These are phyloP conservation scores for Helicolenus hilgendorfi DNA, from an alignment of 2,797 vertebrate species.

Conservation along the genomic window DNA sequence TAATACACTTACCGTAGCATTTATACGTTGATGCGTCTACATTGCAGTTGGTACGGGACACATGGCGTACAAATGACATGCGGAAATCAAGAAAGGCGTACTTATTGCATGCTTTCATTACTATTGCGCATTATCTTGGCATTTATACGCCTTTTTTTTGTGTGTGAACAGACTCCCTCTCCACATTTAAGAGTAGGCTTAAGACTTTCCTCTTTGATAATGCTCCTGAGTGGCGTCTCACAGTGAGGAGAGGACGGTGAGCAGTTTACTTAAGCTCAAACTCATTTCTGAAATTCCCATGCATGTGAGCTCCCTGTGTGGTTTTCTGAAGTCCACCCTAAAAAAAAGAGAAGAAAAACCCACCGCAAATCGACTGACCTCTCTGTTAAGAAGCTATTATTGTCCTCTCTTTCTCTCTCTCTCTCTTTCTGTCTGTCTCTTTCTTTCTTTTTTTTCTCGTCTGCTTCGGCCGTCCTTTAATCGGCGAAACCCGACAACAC, in stretches of 20 bases:
- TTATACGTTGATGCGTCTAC: too few relatives aligned
- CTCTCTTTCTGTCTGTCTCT: not conserved
- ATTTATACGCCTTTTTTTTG: too few relatives aligned
- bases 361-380: not conserved
- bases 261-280: not conserved
- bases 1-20: too few relatives aligned
- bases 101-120: too few relatives aligned
- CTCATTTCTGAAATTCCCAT: not conserved
- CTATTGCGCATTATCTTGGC: too few relatives aligned
- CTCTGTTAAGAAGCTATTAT: slow-evolving; percentile 24
- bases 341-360: slow-evolving; percentile 7
- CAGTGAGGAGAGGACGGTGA: not conserved
- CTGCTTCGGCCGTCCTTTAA: slow-evolving; percentile 36
- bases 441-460: not conserved
- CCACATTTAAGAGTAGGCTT: too few relatives aligned
- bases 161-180: too few relatives aligned
- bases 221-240: not conserved
- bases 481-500: not conserved
- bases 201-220: too few relatives aligned
- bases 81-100: too few relatives aligned
- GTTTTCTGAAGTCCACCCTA: slow-evolving; percentile 11
- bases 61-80: too few relatives aligned
- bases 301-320: not conserved
- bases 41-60: too few relatives aligned
- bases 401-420: slow-evolving; percentile 14